Base-by-base conservation (phyloP, 2,888 invertebrate genomes). In the Drosophila sordidula region DNA sequence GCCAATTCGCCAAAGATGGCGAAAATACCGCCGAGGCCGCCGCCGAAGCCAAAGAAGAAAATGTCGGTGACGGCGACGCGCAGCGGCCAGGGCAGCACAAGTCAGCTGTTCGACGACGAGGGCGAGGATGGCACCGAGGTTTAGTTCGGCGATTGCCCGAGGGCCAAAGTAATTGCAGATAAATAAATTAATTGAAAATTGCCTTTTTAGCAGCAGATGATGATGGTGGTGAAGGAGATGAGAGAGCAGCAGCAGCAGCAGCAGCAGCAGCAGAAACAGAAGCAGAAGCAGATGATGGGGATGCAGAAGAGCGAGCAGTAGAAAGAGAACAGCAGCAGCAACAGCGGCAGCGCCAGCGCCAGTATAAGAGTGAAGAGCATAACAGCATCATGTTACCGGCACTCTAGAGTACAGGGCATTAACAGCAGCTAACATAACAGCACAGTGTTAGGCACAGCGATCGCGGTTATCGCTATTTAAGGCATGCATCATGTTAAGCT, bases 51-150 rank as follows among this genome's bases (percentile, higher is more conserved):
- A 29, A 96, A 96, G 83, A 96, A 96, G 54, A 96, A 96, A 92
- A 96, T 96, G 93, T 95, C 95, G 80, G 93, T 94, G 14, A 94
- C 94, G 54, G 93, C 95, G 5, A 94, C 90, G 64, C 91, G 91
- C 63, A 89, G 89, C 66, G 91, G 91, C 44, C 91, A 91, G 56
- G 91, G 91, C 41, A 95, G 92, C 67, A 95, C 94, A 83, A 96
- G 96, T 80, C 96, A 96, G 67, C 92, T 97, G 72, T 97, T 96
- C 90, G 97, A 97, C 91, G 97, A 97, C 91, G 97, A 97, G 92
- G 96, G 96, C 29, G 97, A 97, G 90, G 97, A 97, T 82, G 97
- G 97, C 77, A 97, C 97, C 84, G 97, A 97, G 93, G 97, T 97
- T 93, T 96, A 92, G 90, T 77, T 63, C 47, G 61, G 58, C 78